Percentiles rank a stretch among this genome's conserved stretches.
These are phyloP conservation scores for Aethina tumida DNA, from an alignment of 1,140 invertebrate species.

Conservation along the genomic window DNA sequence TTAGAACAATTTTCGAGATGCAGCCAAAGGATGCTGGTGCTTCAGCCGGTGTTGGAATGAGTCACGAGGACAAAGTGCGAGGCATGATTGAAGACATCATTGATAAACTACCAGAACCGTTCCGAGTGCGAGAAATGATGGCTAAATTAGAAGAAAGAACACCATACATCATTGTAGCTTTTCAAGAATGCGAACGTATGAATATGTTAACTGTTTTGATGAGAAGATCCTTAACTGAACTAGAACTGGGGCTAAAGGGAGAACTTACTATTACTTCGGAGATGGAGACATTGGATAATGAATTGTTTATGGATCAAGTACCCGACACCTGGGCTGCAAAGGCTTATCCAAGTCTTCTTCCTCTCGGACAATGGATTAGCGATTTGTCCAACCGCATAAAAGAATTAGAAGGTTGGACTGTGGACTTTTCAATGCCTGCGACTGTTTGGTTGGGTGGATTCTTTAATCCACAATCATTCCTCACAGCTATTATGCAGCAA, in stretches of 20 bases:
- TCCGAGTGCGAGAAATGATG: slow-evolving; percentile 80
- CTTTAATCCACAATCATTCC: slow-evolving; percentile 94
- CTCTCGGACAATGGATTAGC: slow-evolving; percentile 77
- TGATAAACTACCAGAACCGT: slow-evolving; percentile 82
- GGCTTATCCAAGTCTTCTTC: slow-evolving; percentile 83
- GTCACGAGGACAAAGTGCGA: slow-evolving; percentile 78
- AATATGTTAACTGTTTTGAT: slow-evolving; percentile 77
- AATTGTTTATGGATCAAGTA: slow-evolving; percentile 78
- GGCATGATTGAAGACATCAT: slow-evolving; percentile 74
- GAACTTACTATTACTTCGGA: slow-evolving; percentile 86
- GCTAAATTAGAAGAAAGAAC: slow-evolving; percentile 80
- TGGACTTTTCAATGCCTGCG: slow-evolving; percentile 71
- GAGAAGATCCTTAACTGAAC: slow-evolving; percentile 68
- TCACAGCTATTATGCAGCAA: slow-evolving; percentile 96
- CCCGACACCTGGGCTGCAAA: slow-evolving; percentile 72
- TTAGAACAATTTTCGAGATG: slow-evolving; percentile 84
- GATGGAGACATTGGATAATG: slow-evolving; percentile 81
- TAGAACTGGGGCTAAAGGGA: slow-evolving; percentile 66
- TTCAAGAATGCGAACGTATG: slow-evolving; percentile 95
- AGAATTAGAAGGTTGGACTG: slow-evolving; percentile 69
- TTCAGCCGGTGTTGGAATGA: slow-evolving; percentile 48
- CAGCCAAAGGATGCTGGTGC: slow-evolving; percentile 75
- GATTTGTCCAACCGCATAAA: slow-evolving; percentile 69
- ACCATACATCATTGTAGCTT: slow-evolving; percentile 84
- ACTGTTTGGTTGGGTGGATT: slow-evolving; percentile 89